Evolutionary conservation across 2,113 vertebrate genomes (phyloP).

Genomic region (Noturus placidus): DNA sequence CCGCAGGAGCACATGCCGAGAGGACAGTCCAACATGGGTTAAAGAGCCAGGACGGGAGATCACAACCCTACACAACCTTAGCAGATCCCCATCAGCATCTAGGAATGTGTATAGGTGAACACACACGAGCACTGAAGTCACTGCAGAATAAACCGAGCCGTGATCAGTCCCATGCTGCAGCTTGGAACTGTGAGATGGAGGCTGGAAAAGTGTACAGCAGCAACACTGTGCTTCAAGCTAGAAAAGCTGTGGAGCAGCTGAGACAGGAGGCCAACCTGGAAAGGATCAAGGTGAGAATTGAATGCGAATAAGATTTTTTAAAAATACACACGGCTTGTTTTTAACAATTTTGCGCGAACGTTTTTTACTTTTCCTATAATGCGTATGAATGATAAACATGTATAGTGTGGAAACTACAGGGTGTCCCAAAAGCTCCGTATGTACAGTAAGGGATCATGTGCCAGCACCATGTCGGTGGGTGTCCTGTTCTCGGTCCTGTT

Average conservation of each 20-base stretch:
- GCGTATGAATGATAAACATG: not conserved
- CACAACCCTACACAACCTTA: not conserved
- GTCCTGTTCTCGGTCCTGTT: no score
- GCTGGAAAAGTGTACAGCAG: conserved; percentile 70
- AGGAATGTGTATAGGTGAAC: not conserved
- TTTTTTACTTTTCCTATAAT: not conserved
- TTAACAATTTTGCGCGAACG: not conserved
- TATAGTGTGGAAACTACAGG: no score
- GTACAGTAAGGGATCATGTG: no score
- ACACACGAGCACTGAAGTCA: not conserved
- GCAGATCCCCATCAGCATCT: not conserved
- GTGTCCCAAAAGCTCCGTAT: no score
- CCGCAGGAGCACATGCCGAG: conserved; percentile 38
- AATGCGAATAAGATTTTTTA: not conserved
- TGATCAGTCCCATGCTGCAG: not conserved
- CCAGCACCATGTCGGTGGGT: no score
- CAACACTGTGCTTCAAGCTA: conserved; percentile 74
- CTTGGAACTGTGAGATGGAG: conserved; percentile 58
- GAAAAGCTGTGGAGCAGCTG: conserved; percentile 77
- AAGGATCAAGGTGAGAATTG: conserved; percentile 73
- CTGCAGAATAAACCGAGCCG: not conserved
- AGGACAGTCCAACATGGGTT: conserved; percentile 31
- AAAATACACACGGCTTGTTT: not conserved
- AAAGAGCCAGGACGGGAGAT: conserved; percentile 42
- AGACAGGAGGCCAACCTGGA: conserved; percentile 73